Evolutionary conservation across 2,797 vertebrate genomes (phyloP), one percentile per base, ranked within the genome.

Genomic region (Pangasius mekongensis): DNA sequence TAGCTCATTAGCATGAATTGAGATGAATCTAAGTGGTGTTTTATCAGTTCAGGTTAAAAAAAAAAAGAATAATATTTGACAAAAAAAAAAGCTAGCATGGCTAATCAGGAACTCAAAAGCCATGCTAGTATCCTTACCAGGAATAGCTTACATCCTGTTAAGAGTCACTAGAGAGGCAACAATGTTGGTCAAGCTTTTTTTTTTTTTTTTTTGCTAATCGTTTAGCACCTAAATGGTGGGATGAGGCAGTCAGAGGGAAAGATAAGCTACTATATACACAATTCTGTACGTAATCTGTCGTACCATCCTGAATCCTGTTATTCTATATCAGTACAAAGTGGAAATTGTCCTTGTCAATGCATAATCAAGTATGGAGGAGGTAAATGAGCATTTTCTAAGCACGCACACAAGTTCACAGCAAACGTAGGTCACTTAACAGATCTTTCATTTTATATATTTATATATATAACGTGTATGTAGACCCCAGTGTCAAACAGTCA

Each of bases 401-500:
- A 77, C 73, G n/a, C 78, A 69, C 52, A 80, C 77, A 60, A 91
- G 92, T 94, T 95, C 94, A 95, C 92, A 93, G 93, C 92, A 92
- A 85, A 92, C 86, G 89, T 43, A 82, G 87, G 91, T 90, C 87
- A 91, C 88, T 76, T 89, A 91, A 92, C 5, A 81, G 86, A 91
- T 94, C 89, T 93, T 91, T 91, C 87, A 82, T 88, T 91, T 33
- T 90, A 80, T 86, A 47, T 66, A 74, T 62, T 33, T 89, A 83
- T 62, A 71, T 47, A 81, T 78, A 76, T 22, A 67, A 43, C 1
- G 69, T 36, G 36, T 20, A 56, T 0, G 33, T 58, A 43, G 87
- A 62, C 92, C 92, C 92, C 91, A 89, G 87, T 88, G 90, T 94
- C 93, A 92, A 94, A 94, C 91, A 94, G 94, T 95, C 93, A 94